phyloP scores from a whole-genome alignment of 2,113 vertebrate genomes.

The Lanius ludovicianus region DNA sequence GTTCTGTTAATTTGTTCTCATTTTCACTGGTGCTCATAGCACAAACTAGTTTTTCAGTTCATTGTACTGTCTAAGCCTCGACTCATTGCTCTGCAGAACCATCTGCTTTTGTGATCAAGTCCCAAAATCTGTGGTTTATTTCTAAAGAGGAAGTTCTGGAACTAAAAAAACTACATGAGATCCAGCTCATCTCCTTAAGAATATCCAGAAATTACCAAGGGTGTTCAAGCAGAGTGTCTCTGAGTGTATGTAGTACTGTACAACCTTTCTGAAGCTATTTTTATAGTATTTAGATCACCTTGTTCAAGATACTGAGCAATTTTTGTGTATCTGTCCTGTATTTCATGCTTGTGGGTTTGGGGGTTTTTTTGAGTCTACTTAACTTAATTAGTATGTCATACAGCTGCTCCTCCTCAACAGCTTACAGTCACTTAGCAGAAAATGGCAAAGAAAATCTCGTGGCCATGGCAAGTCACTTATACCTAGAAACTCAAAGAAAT shows the following conservation, averaged over 20 bases:
- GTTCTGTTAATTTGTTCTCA: background rate
- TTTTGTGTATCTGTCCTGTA: background rate
- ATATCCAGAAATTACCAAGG: background rate
- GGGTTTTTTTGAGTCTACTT: background rate
- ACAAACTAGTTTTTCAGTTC: background rate
- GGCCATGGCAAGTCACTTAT: background rate
- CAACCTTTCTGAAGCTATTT: background rate
- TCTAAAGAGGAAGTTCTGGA: background rate
- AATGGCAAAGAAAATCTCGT: background rate
- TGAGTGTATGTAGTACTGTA: background rate
- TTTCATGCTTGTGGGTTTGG: background rate
- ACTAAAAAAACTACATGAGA: background rate
- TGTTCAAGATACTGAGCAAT: background rate
- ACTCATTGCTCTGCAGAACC: background rate
- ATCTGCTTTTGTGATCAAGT: background rate
- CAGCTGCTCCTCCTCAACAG: background rate
- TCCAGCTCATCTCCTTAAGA: background rate
- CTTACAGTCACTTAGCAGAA: background rate
- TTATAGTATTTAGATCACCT: background rate
- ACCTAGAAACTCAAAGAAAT: background rate
- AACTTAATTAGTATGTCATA: background rate
- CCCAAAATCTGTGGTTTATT: background rate
- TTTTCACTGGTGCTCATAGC: background rate
- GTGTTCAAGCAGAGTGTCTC: background rate
- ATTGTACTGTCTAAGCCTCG: background rate